These are phyloP conservation scores for Platyscapa corneri DNA, from an alignment of 1,140 invertebrate genomes.

Conservation along the genomic window DNA sequence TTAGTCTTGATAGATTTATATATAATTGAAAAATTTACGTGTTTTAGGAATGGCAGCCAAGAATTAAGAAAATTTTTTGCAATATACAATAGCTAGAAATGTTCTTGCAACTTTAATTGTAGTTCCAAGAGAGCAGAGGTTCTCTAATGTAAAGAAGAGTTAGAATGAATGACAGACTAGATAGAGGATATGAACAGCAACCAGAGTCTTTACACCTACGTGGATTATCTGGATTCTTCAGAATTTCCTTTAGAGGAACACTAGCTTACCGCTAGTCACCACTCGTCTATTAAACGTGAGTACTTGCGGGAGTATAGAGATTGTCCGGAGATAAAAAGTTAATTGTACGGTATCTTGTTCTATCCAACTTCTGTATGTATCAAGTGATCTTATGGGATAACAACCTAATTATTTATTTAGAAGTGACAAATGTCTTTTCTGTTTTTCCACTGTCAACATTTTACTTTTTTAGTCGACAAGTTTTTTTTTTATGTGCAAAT, in stretches of 20 bases:
- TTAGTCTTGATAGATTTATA: no score
- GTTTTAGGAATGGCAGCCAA: no score
- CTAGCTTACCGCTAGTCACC: not conserved
- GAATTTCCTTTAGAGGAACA: not conserved
- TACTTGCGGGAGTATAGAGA: not conserved
- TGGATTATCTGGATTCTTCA: not conserved
- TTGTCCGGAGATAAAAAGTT: not conserved
- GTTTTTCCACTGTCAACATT: no score
- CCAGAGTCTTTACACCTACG: not conserved
- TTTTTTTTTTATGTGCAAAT: no score
- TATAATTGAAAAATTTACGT: no score
- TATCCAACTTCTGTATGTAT: not conserved
- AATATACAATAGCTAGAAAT: no score
- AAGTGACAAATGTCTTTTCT: not conserved
- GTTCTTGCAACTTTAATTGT: no score
- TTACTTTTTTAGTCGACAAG: no score
- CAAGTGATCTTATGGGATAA: not conserved
- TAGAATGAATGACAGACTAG: not conserved
- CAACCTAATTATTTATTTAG: slow-evolving; percentile 28
- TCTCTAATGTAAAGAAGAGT: not conserved
- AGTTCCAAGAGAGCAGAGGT: not conserved
- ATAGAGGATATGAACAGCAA: not conserved
- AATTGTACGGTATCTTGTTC: not conserved
- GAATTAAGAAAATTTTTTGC: no score
- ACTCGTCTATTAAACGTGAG: no score